Evolutionary conservation across 2,888 invertebrate genomes (phyloP).

Genomic region (Zootermopsis nevadensis): DNA sequence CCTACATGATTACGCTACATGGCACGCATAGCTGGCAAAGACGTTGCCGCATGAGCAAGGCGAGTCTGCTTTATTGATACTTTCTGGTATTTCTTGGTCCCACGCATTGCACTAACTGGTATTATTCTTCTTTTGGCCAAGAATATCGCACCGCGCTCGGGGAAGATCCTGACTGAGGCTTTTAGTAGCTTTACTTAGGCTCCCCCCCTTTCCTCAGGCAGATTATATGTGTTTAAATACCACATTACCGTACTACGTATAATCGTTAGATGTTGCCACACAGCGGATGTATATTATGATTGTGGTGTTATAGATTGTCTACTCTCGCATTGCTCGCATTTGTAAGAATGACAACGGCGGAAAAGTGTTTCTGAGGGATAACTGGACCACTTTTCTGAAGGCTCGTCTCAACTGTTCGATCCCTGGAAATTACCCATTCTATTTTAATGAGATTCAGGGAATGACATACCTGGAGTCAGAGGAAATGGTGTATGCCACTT

Average conservation of each 20-base stretch:
- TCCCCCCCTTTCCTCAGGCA: too few relatives aligned
- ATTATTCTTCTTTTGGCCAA: too few relatives aligned
- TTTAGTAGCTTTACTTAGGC: too few relatives aligned
- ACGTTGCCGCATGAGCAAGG: not conserved
- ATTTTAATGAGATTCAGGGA: slow-evolving; percentile 90
- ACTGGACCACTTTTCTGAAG: slow-evolving; percentile 93
- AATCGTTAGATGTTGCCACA: too few relatives aligned
- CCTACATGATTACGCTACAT: not conserved
- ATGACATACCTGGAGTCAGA: slow-evolving; percentile 81
- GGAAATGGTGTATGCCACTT: slow-evolving; percentile 84
- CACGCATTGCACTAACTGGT: too few relatives aligned
- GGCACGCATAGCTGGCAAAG: not conserved
- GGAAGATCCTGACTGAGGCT: too few relatives aligned
- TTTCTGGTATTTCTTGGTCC: too few relatives aligned
- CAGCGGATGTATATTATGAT: too few relatives aligned
- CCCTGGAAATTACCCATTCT: slow-evolving; percentile 87
- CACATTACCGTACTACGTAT: too few relatives aligned
- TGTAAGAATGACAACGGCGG: slow-evolving; percentile 90
- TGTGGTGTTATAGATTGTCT: slow-evolving; percentile 73
- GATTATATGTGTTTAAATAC: too few relatives aligned
- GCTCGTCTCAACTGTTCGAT: slow-evolving; percentile 86
- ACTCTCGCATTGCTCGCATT: slow-evolving; percentile 90
- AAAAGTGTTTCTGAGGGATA: slow-evolving; percentile 79
- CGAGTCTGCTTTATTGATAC: too few relatives aligned
- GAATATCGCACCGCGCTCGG: too few relatives aligned